Conservation (phyloP, 1,140 invertebrate genomes). For the Brachionus calyciflorus region DNA sequence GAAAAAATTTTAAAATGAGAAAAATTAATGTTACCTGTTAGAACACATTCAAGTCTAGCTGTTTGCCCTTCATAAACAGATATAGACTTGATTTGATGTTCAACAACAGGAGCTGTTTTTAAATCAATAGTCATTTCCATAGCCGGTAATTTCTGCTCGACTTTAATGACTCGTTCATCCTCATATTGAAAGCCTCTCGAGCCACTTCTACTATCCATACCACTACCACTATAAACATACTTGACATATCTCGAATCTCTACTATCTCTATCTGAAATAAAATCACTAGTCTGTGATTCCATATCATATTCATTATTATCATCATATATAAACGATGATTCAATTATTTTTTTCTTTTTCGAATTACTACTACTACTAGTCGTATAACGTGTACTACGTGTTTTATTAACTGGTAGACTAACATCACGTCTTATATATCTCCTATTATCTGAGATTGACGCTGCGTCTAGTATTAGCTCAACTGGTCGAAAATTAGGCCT, state of each 20-base stretch:
- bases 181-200: neutral
- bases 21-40: conserved; percentile 52
- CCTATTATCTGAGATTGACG: neutral
- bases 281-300: conserved; percentile 37
- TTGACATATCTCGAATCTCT: conserved; percentile 36
- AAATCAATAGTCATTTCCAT: conserved; percentile 47
- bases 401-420: conserved; percentile 18
- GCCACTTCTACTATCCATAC: too few species aligned
- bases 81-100: conserved; percentile 53
- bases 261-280: conserved; percentile 39
- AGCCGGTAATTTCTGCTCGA: conserved; percentile 19
- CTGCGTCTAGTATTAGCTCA: conserved; percentile 28
- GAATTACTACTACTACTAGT: neutral
- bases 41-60: conserved; percentile 54
- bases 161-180: conserved; percentile 19
- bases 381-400: neutral
- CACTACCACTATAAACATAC: neutral
- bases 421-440: conserved; percentile 30
- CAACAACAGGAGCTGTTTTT: conserved; percentile 19
- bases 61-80: conserved; percentile 55
- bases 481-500: conserved; percentile 18
- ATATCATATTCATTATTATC: conserved; percentile 8
- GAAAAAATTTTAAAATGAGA: conserved; percentile 69
- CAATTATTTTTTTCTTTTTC: conserved; percentile 31
- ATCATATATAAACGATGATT: conserved; percentile 39